Conservation (phyloP, 1,140 invertebrate species). For the Drosophila pallidifrons region DNA sequence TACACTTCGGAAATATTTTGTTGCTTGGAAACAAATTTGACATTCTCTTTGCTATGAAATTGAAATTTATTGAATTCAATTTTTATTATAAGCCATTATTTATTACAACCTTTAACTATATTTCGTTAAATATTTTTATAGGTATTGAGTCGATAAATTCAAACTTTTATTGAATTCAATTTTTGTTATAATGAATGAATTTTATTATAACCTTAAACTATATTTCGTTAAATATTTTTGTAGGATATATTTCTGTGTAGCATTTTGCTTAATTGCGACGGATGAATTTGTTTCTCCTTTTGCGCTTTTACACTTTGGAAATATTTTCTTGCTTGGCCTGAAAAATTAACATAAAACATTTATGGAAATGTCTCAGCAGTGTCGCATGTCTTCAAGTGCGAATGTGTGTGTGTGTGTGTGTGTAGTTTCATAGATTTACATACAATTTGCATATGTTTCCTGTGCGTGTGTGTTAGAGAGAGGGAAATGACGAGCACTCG, state of each 20-base stretch:
- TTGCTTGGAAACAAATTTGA: too few species aligned
- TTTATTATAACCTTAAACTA: too few species aligned
- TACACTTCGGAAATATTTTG: too few species aligned
- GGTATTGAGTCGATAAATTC: too few species aligned
- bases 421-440: conserved; percentile 44
- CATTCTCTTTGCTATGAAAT: too few species aligned
- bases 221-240: too few species aligned
- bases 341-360: conserved; percentile 77
- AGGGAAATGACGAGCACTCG: conserved; percentile 28
- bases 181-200: too few species aligned
- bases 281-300: conserved; percentile 17
- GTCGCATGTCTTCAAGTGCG: conserved; percentile 17
- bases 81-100: too few species aligned
- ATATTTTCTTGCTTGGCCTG: conserved; percentile 32
- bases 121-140: too few species aligned
- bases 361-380: conserved; percentile 68
- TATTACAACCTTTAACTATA: too few species aligned
- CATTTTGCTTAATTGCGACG: neutral
- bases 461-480: conserved; percentile 1
- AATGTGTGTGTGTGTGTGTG: neutral
- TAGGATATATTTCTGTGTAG: neutral
- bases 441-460: conserved; percentile 40
- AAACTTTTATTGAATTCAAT: too few species aligned
- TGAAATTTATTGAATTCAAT: too few species aligned
- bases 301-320: conserved; percentile 14